Evolutionary conservation across 2,888 invertebrate genomes (phyloP), one percentile per base, ranked within the genome.

Genomic region (Caenorhabditis panamensis): DNA sequence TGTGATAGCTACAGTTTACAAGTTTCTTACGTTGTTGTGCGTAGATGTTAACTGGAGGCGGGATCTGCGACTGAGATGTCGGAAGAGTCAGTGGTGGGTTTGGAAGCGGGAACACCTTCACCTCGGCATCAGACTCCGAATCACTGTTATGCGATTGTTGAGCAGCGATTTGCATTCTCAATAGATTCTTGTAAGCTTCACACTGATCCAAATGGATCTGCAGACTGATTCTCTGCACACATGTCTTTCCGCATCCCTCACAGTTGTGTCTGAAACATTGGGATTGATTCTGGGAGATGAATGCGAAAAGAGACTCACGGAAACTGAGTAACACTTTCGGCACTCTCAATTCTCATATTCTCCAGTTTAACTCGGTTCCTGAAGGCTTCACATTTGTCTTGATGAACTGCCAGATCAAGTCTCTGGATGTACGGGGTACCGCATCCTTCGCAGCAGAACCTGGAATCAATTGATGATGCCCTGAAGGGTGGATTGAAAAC

Each of bases 201-300:
- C 91, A 91, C 67, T 88, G 88, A 54, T 90, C 89, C 62, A 86
- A 73, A 62, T 91, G 91, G 59, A 88, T 87, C 56, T 88, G 87
- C 22, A 91, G 84, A 1, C 89, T 88, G 41, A 89, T 87, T 56
- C 88, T 88, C 77, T 90, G 89, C 8, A 88, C 87, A 69, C 88
- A 91, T 26, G 84, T 53, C 71, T 88, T 87, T 58, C 86, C 88
- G 63, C 91, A 91, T 1, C 86, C 89, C 36, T 83, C 83, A 71
- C 91, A 91, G 31, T 84, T 82, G 71, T 86, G 88, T 8, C 88
- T 75, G 41, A 41, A 41, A n/a, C n/a, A n/a, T n/a, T n/a, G n/a
- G n/a, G n/a, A n/a, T n/a, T n/a, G n/a, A n/a, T n/a, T n/a, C n/a
- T n/a, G n/a, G n/a, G n/a, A n/a, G n/a, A n/a, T n/a, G n/a, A n/a